A percentile compares a stretch with the other conserved stretches of the same genome.
These are phyloP conservation scores for Cerceris rybyensis DNA, from an alignment of 2,888 invertebrate genomes.

Conservation along the genomic window DNA sequence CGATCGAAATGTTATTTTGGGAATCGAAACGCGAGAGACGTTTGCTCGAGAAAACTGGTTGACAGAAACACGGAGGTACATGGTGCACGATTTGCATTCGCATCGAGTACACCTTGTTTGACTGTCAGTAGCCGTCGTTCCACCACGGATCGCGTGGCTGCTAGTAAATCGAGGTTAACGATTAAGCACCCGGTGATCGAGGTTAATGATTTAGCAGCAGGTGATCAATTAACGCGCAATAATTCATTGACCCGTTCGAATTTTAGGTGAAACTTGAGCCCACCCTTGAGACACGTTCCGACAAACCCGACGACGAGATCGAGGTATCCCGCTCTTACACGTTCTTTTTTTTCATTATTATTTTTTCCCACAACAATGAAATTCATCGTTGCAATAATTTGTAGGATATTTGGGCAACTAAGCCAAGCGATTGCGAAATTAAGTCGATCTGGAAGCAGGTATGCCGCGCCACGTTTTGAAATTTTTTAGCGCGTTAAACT, in stretches of 20 bases:
- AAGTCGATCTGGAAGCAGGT: slow-evolving; percentile 16
- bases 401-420: slow-evolving; percentile 27
- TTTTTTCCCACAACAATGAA: background rate
- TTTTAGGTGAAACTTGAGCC: slow-evolving; percentile 30
- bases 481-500: no score
- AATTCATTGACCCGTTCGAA: background rate
- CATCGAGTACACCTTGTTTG: no score
- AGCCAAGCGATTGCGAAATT: slow-evolving; percentile 17
- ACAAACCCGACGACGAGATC: slow-evolving; percentile 31
- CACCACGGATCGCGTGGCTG: no score
- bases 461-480: background rate
- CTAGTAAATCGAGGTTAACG: no score
- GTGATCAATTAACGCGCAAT: background rate
- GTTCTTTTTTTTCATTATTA: background rate
- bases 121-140: no score
- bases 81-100: background rate
- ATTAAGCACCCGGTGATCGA: no score
- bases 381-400: slow-evolving; percentile 5
- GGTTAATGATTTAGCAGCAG: no score
- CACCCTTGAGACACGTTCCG: background rate
- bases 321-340: slow-evolving; percentile 26
- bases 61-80: slow-evolving; percentile 31
- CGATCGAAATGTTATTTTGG: slow-evolving; percentile 18
- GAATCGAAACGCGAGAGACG: slow-evolving; percentile 10
- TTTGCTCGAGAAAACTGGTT: background rate